Percentiles rank a stretch among this genome's conserved stretches.
Evolutionary conservation across 2,113 vertebrate genomes (phyloP).

Genomic region (Plestiodon gilberti): DNA sequence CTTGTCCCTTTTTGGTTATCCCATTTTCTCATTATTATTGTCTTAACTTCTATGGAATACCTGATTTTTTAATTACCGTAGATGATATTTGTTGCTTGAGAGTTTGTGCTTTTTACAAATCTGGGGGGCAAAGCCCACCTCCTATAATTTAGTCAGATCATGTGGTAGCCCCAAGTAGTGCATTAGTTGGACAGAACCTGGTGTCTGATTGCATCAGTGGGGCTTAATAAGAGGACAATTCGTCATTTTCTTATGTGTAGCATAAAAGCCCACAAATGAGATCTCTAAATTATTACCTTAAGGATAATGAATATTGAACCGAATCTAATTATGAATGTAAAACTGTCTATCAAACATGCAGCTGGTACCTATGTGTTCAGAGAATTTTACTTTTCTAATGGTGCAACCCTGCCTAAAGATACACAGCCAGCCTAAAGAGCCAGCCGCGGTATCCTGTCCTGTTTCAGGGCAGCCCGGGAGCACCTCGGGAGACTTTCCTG

Average conservation of each 20-base stretch:
- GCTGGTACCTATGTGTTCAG: background rate
- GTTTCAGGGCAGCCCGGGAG: no score
- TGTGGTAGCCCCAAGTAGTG: background rate
- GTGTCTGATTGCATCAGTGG: background rate
- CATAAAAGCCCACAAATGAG: accelerated
- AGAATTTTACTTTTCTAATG: background rate
- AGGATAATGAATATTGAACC: background rate
- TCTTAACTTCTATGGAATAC: no score
- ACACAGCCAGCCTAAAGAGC: no score
- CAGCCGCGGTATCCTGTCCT: no score
- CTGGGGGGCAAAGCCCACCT: background rate
- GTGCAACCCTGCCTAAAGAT: no score
- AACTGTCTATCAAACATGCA: background rate
- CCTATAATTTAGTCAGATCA: background rate
- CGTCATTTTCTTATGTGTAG: background rate
- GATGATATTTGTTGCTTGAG: background rate
- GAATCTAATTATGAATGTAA: background rate
- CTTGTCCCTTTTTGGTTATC: background rate
- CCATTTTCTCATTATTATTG: background rate
- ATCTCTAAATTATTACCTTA: background rate
- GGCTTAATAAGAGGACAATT: background rate
- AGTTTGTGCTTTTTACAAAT: background rate
- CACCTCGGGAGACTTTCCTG: no score
- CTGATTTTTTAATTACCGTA: no score
- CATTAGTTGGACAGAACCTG: background rate